Conservation (phyloP, 2,888 invertebrate genomes). For the Corythucha ciliata region DNA sequence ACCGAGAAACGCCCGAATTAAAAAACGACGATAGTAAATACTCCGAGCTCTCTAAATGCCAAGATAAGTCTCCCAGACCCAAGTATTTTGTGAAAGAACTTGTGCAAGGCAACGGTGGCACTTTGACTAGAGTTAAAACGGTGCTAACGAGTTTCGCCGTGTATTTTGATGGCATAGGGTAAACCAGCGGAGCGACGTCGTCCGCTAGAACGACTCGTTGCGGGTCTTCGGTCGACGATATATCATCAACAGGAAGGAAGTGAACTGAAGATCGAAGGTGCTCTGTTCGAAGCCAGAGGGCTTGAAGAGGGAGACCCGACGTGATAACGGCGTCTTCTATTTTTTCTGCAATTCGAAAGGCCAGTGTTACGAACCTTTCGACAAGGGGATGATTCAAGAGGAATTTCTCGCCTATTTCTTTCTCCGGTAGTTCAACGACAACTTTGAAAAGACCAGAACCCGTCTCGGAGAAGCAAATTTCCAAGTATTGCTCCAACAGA, state of each 20-base stretch:
- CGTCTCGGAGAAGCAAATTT: conserved; percentile 49
- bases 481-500: conserved; percentile 56
- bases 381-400: background rate
- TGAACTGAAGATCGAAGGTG: conserved; percentile 60
- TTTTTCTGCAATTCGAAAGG: conserved; percentile 42
- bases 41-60: conserved; percentile 32
- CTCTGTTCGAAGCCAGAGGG: conserved; percentile 67
- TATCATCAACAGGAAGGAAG: conserved; percentile 49
- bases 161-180: conserved; percentile 52
- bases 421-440: conserved; percentile 23
- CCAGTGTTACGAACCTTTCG: conserved; percentile 3
- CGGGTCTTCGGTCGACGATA: conserved; percentile 46
- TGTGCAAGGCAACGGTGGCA: conserved; percentile 31
- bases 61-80: conserved; percentile 27
- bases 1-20: too few species aligned
- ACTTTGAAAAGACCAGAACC: conserved; percentile 37
- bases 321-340: conserved; percentile 53
- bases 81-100: conserved; percentile 27
- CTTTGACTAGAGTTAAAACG: conserved; percentile 50
- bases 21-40: too few species aligned
- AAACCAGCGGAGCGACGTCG: conserved; percentile 58
- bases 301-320: conserved; percentile 59
- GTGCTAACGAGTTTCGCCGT: conserved; percentile 52
- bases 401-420: conserved; percentile 28
- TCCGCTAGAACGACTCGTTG: conserved; percentile 56